A percentile compares a stretch with the other conserved stretches of the same genome.
These are phyloP conservation scores for Automeris io DNA, from an alignment of 2,888 invertebrate genomes.

Conservation along the genomic window DNA sequence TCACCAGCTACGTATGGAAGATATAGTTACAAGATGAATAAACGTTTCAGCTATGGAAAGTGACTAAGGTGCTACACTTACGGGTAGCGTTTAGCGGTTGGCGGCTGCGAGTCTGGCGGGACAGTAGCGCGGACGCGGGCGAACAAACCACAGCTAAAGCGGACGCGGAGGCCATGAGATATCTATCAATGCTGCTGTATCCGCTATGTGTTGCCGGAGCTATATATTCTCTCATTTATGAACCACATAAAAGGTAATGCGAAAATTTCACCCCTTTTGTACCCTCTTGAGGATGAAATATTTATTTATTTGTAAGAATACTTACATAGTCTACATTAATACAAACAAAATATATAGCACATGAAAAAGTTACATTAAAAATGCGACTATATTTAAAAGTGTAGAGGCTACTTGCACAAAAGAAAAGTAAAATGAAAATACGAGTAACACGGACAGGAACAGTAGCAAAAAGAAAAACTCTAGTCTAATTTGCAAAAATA, in stretches of 20 bases:
- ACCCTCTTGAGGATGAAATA: neutral
- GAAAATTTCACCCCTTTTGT: neutral
- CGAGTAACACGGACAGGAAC: too few relatives aligned
- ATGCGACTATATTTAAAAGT: too few relatives aligned
- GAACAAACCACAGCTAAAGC: conserved; percentile 90
- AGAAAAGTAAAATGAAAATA: too few relatives aligned
- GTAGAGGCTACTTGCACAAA: too few relatives aligned
- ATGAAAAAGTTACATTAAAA: too few relatives aligned
- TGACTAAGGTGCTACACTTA: conserved; percentile 92
- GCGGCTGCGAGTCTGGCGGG: conserved; percentile 41
- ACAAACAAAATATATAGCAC: too few relatives aligned
- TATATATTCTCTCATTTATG: conserved; percentile 93
- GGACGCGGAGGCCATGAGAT: conserved; percentile 95
- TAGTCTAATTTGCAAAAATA: too few relatives aligned
- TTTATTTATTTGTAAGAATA: too few relatives aligned
- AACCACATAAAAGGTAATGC: conserved; percentile 93
- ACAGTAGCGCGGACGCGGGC: conserved; percentile 64
- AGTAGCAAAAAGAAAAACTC: too few relatives aligned
- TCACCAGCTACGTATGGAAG: too few relatives aligned
- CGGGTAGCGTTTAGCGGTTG: conserved; percentile 68
- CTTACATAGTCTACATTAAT: too few relatives aligned
- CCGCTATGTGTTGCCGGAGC: conserved; percentile 93
- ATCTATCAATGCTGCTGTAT: conserved; percentile 91
- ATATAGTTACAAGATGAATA: too few relatives aligned
- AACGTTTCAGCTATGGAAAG: conserved; percentile 94